Conservation (phyloP, 2,888 invertebrate genomes). For the Eubasilissa splendida region DNA sequence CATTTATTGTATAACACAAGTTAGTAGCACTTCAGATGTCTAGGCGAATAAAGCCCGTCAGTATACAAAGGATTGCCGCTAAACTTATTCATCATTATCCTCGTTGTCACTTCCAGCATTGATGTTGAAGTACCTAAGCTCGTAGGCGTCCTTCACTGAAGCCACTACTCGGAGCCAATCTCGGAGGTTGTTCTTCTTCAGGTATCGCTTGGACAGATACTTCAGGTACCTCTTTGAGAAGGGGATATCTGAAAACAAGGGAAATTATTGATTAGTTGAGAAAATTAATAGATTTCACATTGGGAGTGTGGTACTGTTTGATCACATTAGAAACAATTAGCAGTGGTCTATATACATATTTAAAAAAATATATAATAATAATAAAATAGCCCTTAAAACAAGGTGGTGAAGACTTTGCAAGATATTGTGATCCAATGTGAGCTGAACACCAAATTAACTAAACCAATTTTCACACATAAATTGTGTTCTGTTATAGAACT, state of each 20-base stretch:
- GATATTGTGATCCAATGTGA: no score
- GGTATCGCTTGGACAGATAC: constrained; percentile 99
- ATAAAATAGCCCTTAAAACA: no score
- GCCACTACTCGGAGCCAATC: constrained; percentile 99
- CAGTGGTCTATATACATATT: no score
- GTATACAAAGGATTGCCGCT: constrained; percentile 9
- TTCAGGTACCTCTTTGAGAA: constrained; percentile 94
- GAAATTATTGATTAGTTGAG: neutral
- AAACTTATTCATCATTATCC: constrained; percentile 86
- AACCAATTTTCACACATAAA: no score
- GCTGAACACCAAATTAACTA: no score
- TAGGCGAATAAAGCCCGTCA: constrained; percentile 41
- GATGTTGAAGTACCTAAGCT: constrained; percentile 99
- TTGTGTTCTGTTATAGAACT: no score
- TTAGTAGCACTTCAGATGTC: constrained; percentile 21
- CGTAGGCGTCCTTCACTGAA: constrained; percentile 95
- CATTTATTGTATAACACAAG: constrained; percentile 7
- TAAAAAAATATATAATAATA: no score
- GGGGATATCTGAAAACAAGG: constrained; percentile 72
- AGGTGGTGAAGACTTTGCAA: no score
- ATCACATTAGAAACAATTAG: no score
- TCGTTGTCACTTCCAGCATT: constrained; percentile 83
- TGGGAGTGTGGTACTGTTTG: no score
- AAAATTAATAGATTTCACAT: no score
- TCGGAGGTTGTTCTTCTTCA: constrained; percentile 99